These are phyloP conservation scores for Pungitius pungitius DNA, from an alignment of 2,113 vertebrate genomes.

Conservation along the genomic window DNA sequence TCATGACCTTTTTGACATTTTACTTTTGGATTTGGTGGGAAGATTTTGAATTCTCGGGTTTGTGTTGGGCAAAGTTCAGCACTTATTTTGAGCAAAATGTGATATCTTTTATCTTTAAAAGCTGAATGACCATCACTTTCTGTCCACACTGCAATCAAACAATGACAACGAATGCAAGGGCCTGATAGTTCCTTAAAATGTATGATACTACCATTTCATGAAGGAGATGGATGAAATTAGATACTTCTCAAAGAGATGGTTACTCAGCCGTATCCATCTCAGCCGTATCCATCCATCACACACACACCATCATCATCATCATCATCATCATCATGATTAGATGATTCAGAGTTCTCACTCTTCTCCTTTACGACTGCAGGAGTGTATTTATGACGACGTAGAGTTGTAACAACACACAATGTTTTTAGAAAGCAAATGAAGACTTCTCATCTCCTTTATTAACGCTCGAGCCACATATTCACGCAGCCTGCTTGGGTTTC, in stretches of 20 bases:
- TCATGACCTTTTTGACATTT: neutral
- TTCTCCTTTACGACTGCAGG: constrained; percentile 21
- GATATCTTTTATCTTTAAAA: constrained; percentile 11
- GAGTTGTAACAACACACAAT: constrained; percentile 61
- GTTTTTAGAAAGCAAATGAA: constrained; percentile 65
- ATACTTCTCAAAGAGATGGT: neutral
- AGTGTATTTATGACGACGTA: constrained; percentile 51
- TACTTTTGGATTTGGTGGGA: neutral
- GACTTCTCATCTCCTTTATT: constrained; percentile 73
- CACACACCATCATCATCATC: too few relatives aligned
- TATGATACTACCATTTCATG: neutral
- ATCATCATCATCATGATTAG: constrained; percentile 2
- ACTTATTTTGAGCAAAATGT: neutral
- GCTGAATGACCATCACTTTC: neutral
- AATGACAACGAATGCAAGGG: neutral
- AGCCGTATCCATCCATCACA: neutral
- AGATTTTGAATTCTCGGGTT: neutral
- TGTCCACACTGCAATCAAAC: constrained; percentile 3
- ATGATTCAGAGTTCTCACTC: constrained; percentile 36
- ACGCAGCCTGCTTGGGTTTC: constrained; percentile 66
- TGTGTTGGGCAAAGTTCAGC: neutral
- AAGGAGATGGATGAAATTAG: constrained; percentile 3
- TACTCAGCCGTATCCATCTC: neutral
- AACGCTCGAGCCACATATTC: constrained; percentile 65
- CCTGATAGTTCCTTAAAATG: neutral